Conservation (phyloP, 2,113 vertebrate species). For the Reinhardtius hippoglossoides region DNA sequence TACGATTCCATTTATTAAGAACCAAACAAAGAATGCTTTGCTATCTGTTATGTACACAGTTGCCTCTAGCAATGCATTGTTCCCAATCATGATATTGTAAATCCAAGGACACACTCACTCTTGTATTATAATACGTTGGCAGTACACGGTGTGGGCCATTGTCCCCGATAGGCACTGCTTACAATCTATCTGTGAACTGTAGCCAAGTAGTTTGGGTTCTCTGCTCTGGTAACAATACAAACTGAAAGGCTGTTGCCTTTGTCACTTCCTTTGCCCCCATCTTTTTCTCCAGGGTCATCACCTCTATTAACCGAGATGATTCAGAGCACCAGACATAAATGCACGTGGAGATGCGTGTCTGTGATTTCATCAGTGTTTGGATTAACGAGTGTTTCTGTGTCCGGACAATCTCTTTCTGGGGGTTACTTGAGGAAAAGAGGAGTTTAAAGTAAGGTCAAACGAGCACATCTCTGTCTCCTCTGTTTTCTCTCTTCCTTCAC, state of each 20-base stretch:
- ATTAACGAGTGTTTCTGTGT: too few relatives aligned
- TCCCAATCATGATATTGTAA: slow-evolving; percentile 35
- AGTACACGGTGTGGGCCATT: slow-evolving; percentile 21
- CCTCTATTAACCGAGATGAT: background rate
- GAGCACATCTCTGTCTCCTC: background rate
- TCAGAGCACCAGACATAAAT: background rate
- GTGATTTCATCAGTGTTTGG: too few relatives aligned
- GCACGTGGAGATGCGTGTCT: too few relatives aligned
- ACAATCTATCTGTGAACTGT: slow-evolving; percentile 23
- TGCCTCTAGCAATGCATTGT: slow-evolving; percentile 39
- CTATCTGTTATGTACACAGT: slow-evolving; percentile 46
- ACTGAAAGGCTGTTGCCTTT: slow-evolving; percentile 7
- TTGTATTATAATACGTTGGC: slow-evolving; percentile 46
- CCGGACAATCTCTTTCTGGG: background rate
- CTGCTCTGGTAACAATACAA: slow-evolving; percentile 24
- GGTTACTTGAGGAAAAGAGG: background rate
- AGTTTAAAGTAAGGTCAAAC: slow-evolving; percentile 4
- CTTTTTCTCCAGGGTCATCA: background rate
- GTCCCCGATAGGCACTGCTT: slow-evolving; percentile 12
- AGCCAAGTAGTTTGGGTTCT: slow-evolving; percentile 25
- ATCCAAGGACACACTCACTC: slow-evolving; percentile 45
- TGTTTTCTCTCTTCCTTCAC: slow-evolving; percentile 34
- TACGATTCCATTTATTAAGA: slow-evolving; percentile 24
- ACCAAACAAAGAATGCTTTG: slow-evolving; percentile 24
- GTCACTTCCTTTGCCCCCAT: slow-evolving; percentile 13